These are phyloP conservation scores for Caranx ignobilis DNA, from an alignment of 2,113 vertebrate genomes.

Conservation along the genomic window DNA sequence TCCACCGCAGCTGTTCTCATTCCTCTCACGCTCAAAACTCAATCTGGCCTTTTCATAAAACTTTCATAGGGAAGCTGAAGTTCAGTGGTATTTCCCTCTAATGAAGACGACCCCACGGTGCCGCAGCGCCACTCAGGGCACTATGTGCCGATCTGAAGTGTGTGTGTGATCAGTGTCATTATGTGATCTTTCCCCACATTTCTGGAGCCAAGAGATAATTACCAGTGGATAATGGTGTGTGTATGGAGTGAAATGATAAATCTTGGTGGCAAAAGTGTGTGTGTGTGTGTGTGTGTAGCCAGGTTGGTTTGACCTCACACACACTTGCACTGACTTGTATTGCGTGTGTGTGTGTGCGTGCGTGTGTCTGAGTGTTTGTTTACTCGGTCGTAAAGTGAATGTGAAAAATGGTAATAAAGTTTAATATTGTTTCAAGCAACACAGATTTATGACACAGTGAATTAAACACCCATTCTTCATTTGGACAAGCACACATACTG, in stretches of 20 bases:
- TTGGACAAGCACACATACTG: background rate
- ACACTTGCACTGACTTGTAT: background rate
- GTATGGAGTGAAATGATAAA: constrained; percentile 3
- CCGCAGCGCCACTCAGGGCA: background rate
- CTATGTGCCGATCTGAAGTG: constrained; percentile 20
- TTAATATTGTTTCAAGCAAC: constrained; percentile 68
- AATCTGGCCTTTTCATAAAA: constrained; percentile 35
- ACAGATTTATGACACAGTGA: constrained; percentile 70
- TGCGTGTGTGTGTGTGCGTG: background rate
- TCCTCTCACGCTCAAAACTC: constrained; percentile 11
- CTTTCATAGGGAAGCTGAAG: constrained; percentile 18
- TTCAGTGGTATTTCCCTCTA: constrained; percentile 41
- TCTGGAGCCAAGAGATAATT: constrained; percentile 38
- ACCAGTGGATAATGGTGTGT: constrained; percentile 28
- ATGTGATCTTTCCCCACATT: constrained; percentile 28
- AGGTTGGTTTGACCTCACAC: constrained; percentile 3
- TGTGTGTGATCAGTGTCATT: constrained; percentile 40
- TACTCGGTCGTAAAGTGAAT: constrained; percentile 58
- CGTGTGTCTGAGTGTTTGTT: constrained; percentile 19
- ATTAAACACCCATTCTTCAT: constrained; percentile 78
- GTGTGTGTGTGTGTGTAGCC: constrained; percentile 5
- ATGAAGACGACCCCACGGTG: background rate
- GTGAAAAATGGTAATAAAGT: constrained; percentile 64
- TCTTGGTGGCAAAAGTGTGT: background rate
- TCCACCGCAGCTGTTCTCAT: background rate